Evolutionary conservation across 2,888 invertebrate species (phyloP).

Genomic region (Troides oblongomaculatus): DNA sequence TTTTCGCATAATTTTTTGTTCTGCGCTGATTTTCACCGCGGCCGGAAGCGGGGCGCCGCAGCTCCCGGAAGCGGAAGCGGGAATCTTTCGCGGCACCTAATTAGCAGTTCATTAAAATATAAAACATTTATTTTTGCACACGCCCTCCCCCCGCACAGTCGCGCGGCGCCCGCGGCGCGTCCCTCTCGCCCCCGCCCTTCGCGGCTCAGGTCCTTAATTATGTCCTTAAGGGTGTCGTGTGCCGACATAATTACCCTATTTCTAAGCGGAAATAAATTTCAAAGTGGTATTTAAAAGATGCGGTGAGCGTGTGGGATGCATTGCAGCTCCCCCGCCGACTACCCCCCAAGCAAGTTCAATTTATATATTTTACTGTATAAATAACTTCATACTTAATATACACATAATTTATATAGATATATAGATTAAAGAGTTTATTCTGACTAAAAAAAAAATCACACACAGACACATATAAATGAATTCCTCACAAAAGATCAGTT

Average conservation of each 20-base stretch:
- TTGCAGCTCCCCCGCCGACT: no score
- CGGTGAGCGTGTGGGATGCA: background rate
- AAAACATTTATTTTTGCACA: slow-evolving; percentile 24
- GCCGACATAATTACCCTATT: slow-evolving; percentile 39
- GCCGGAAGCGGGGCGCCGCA: background rate
- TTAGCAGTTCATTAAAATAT: slow-evolving; percentile 27
- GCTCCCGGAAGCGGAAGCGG: slow-evolving; percentile 8
- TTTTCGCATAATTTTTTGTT: slow-evolving; percentile 5
- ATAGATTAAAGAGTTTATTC: no score
- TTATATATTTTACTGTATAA: no score
- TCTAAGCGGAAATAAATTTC: slow-evolving; percentile 41
- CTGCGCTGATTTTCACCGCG: slow-evolving; percentile 3
- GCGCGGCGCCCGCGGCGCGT: slow-evolving; percentile 4
- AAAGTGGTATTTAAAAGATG: slow-evolving; percentile 34
- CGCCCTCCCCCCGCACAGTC: slow-evolving; percentile 4
- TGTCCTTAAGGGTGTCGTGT: slow-evolving; percentile 37
- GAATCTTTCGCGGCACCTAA: slow-evolving; percentile 26
- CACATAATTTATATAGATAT: no score
- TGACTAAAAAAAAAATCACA: no score
- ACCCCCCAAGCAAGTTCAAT: no score
- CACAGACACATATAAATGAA: no score
- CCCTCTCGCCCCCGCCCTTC: slow-evolving; percentile 36
- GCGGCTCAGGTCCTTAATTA: slow-evolving; percentile 37
- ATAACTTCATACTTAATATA: no score
- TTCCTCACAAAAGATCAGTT: no score